Evolutionary conservation across 2,797 vertebrate genomes (phyloP).

Genomic region (Ctenopoma multispine): DNA sequence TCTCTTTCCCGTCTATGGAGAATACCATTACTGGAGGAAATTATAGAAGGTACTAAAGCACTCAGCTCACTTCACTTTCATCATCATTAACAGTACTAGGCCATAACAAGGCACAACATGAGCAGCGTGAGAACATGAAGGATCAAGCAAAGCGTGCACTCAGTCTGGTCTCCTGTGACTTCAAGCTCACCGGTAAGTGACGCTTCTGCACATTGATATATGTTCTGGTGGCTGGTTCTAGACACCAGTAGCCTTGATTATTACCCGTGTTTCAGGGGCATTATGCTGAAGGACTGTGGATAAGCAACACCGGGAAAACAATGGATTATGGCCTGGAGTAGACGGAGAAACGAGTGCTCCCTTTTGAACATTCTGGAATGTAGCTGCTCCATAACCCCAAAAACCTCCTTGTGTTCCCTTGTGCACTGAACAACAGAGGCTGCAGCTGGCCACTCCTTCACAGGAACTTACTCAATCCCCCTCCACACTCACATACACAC

Average conservation of each 20-base stretch:
- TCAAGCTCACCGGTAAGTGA: slow-evolving; percentile 47
- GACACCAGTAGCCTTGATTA: slow-evolving; percentile 61
- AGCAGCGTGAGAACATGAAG: slow-evolving; percentile 59
- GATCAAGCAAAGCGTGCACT: slow-evolving; percentile 24
- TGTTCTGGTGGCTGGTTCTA: slow-evolving; percentile 27
- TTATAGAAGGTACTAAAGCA: slow-evolving; percentile 33
- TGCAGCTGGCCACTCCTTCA: slow-evolving; percentile 70
- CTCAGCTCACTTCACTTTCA: slow-evolving; percentile 32
- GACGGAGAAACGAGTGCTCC: slow-evolving; percentile 59
- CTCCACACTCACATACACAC: slow-evolving; percentile 29
- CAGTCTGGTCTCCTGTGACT: slow-evolving; percentile 54
- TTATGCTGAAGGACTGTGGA: slow-evolving; percentile 32
- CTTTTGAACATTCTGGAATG: slow-evolving; percentile 73
- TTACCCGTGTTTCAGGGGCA: slow-evolving; percentile 47
- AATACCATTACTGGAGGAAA: slow-evolving; percentile 35
- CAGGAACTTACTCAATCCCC: slow-evolving; percentile 42
- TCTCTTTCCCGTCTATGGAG: slow-evolving; percentile 7
- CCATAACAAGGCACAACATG: slow-evolving; percentile 51
- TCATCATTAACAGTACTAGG: slow-evolving; percentile 39
- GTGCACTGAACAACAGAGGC: slow-evolving; percentile 66
- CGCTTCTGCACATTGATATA: slow-evolving; percentile 43
- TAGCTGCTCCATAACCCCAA: slow-evolving; percentile 72
- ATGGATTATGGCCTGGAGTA: slow-evolving; percentile 37
- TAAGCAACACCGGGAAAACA: slow-evolving; percentile 39
- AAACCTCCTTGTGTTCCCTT: slow-evolving; percentile 66